Evolutionary conservation across 2,888 invertebrate species (phyloP), one percentile per base, ranked within the genome.

Genomic region (Lysandra coridon): DNA sequence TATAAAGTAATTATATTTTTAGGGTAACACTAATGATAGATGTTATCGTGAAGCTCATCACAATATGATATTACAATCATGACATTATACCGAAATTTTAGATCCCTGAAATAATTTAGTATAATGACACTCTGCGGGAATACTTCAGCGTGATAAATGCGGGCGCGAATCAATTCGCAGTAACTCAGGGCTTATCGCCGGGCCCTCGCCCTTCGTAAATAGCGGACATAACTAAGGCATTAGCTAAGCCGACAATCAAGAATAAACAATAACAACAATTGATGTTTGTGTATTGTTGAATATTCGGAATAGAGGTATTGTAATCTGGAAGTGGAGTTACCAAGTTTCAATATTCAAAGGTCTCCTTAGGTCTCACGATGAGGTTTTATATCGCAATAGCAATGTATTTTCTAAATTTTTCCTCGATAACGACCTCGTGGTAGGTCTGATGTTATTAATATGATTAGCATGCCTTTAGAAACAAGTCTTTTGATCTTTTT

Each of bases 151-250:
- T 62, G 40, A 76, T 73, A 64, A 49, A 73, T 12, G 64, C 44
- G 62, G 7, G 5, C 57, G 62, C 23, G 64, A 75, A 64, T 69
- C 30, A 75, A 74, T 44, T 75, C 44, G 33, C 60, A 64, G 37
- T 44, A 75, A 62, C 30, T 60, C 57, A 40, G n/a, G 17, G 44
- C 33, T 73, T 49, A 80, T 69, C 64, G 64, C 64, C 12, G 12
- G 7, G 62, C 62, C 62, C 64, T 4, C 64, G 12, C 30, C 30
- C 64, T 69, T 12, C 64, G 12, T 12, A 69, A 49, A 49, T 57
- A 23, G n/a, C 62, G n/a, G 6, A 23, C n/a, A 62, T 23, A 62
- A 62, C 62, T 69, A 69, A 69, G 14, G 64, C 33, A 69, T 69
- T 69, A 30, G 30, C 4, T 14, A 57, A 57, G 57, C 57, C 23